phyloP scores from a whole-genome alignment of 2,888 invertebrate genomes.

The Troglohyphantes excavatus region DNA sequence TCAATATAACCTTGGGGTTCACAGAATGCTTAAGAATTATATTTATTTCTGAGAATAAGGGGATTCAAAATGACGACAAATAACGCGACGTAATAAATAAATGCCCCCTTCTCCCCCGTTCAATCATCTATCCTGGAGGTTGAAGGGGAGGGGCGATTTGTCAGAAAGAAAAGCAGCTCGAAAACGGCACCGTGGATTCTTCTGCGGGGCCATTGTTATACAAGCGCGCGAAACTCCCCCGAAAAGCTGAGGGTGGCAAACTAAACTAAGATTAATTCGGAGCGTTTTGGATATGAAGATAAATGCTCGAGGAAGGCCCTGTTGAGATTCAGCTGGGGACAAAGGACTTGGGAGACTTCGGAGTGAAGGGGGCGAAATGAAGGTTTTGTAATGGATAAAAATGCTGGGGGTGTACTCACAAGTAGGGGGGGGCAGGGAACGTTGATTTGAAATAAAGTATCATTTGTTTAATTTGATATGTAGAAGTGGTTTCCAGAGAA shows the following conservation, averaged over 20 bases:
- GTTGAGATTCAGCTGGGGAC: slow-evolving; percentile 11
- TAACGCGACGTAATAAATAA: no score
- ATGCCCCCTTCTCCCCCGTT: background rate
- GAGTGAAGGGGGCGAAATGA: background rate
- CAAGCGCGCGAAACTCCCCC: background rate
- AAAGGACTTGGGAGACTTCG: background rate
- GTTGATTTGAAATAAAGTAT: slow-evolving; percentile 1
- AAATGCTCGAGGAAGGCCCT: slow-evolving; percentile 32
- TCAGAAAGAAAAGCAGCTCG: slow-evolving; percentile 26
- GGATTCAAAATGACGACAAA: no score
- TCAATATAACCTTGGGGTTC: no score
- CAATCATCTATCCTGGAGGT: background rate
- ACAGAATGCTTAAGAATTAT: no score
- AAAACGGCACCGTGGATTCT: no score
- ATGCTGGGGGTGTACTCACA: slow-evolving; percentile 1
- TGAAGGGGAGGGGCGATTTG: slow-evolving; percentile 24
- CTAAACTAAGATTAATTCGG: slow-evolving; percentile 58
- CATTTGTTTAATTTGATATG: slow-evolving; percentile 1
- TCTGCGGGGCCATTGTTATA: no score
- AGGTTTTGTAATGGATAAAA: slow-evolving; percentile 33
- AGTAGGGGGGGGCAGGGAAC: background rate
- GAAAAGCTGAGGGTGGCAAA: slow-evolving; percentile 10
- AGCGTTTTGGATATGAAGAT: slow-evolving; percentile 48
- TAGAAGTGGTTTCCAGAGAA: background rate
- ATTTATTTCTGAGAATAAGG: no score